Evolutionary conservation across 1,140 invertebrate genomes (phyloP).

Genomic region (Drosophila setifemur): DNA sequence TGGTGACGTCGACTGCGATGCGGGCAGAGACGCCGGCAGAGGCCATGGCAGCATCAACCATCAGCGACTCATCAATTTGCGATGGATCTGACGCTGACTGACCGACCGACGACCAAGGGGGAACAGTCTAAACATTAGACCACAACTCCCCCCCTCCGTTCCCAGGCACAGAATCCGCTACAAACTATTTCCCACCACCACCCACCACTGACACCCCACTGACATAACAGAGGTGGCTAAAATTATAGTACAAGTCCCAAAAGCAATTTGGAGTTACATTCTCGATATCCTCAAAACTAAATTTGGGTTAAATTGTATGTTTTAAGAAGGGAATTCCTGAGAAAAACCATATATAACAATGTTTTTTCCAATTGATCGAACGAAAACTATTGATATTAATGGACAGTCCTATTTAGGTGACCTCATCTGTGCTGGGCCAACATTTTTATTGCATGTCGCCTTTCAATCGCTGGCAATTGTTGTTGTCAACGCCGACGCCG

Average conservation of each 20-base stretch:
- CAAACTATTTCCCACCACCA: background rate
- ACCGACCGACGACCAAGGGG: conserved; percentile 5
- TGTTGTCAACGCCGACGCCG: conserved; percentile 37
- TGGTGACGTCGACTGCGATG: conserved; percentile 10
- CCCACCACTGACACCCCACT: background rate
- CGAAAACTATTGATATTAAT: too few relatives aligned
- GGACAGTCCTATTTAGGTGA: background rate
- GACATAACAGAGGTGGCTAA: background rate
- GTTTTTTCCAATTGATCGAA: background rate
- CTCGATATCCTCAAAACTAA: too few relatives aligned
- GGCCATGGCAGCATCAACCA: background rate
- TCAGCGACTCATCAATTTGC: conserved; percentile 49
- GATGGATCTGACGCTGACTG: conserved; percentile 20
- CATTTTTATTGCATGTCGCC: conserved; percentile 47
- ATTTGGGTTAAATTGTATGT: too few relatives aligned
- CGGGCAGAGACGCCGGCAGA: conserved; percentile 4
- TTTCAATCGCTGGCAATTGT: conserved; percentile 43
- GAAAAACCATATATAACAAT: too few relatives aligned
- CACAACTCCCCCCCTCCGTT: background rate
- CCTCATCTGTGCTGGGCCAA: conserved; percentile 11
- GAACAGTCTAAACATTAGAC: conserved; percentile 5
- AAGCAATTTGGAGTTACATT: background rate
- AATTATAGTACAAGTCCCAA: background rate
- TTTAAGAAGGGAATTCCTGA: too few relatives aligned
- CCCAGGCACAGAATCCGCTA: background rate